phyloP scores from a whole-genome alignment of 2,797 vertebrate species.

The Alosa sapidissima region DNA sequence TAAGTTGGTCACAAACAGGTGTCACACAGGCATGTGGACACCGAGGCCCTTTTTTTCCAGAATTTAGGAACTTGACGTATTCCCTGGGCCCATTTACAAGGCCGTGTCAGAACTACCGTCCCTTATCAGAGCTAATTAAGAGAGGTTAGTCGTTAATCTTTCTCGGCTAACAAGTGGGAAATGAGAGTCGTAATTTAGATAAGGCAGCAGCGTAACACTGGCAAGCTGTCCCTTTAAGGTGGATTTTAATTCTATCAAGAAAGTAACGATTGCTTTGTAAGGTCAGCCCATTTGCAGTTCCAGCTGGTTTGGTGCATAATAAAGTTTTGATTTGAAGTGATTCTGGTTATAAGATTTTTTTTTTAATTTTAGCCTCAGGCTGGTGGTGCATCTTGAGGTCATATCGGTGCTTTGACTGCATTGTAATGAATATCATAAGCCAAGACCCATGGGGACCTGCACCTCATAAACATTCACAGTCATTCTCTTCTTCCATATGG shows the following conservation, averaged over 20 bases:
- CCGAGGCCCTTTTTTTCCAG: neutral
- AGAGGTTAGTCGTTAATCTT: slow-evolving; percentile 55
- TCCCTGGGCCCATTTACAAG: slow-evolving; percentile 40
- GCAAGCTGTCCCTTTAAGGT: slow-evolving; percentile 49
- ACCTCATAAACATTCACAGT: neutral
- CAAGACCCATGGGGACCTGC: neutral
- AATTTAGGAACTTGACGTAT: slow-evolving; percentile 43
- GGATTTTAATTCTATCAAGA: slow-evolving; percentile 47
- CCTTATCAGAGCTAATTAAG: slow-evolving; percentile 60
- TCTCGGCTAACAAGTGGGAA: slow-evolving; percentile 46
- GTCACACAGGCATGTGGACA: neutral
- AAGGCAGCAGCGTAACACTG: slow-evolving; percentile 47
- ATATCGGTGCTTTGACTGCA: neutral
- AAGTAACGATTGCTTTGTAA: slow-evolving; percentile 47
- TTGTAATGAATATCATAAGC: neutral
- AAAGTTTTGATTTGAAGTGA: slow-evolving; percentile 8
- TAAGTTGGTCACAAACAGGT: neutral
- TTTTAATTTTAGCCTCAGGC: neutral
- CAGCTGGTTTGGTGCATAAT: neutral
- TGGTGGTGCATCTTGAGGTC: neutral
- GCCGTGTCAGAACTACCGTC: slow-evolving; percentile 32
- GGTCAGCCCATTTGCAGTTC: slow-evolving; percentile 32
- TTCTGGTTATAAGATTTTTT: neutral
- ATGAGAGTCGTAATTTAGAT: slow-evolving; percentile 61
- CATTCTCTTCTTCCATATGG: neutral